Evolutionary conservation across 2,888 invertebrate species (phyloP).

Genomic region (Agrilus mali): DNA sequence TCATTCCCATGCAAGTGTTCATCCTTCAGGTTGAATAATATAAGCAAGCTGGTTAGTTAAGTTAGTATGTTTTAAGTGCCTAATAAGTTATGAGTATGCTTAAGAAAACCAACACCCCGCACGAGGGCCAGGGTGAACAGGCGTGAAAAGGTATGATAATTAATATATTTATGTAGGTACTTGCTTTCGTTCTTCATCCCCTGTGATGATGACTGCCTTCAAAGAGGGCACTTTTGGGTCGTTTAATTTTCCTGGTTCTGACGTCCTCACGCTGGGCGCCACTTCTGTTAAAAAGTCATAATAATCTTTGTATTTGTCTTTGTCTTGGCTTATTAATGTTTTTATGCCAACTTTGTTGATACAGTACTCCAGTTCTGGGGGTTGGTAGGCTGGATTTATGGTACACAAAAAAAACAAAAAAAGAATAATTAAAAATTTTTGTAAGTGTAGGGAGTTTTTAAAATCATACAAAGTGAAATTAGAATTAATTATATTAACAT

Average conservation of each 20-base stretch:
- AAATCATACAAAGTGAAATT: not conserved
- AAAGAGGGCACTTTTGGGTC: constrained; percentile 39
- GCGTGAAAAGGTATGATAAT: not conserved
- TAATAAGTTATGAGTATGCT: too few relatives aligned
- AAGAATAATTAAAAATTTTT: too few relatives aligned
- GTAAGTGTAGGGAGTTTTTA: too few relatives aligned
- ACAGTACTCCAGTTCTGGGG: constrained; percentile 56
- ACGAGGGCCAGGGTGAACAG: too few relatives aligned
- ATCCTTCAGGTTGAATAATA: too few relatives aligned
- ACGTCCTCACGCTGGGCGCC: constrained; percentile 43
- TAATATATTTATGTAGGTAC: constrained; percentile 17
- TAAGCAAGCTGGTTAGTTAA: too few relatives aligned
- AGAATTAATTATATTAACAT: too few relatives aligned
- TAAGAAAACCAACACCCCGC: too few relatives aligned
- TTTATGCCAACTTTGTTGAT: constrained; percentile 57
- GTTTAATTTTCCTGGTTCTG: constrained; percentile 36
- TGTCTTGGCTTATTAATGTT: constrained; percentile 50
- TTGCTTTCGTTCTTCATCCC: constrained; percentile 42
- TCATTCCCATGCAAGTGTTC: too few relatives aligned
- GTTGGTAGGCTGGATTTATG: constrained; percentile 64
- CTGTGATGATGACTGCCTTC: constrained; percentile 42
- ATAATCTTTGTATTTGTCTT: constrained; percentile 52
- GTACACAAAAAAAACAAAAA: too few relatives aligned
- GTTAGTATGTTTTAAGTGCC: too few relatives aligned
- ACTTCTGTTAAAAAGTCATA: constrained; percentile 47